Evolutionary conservation across 1,140 invertebrate genomes (phyloP), one percentile per base, ranked within the genome.

Genomic region (Drosophila busckii): DNA sequence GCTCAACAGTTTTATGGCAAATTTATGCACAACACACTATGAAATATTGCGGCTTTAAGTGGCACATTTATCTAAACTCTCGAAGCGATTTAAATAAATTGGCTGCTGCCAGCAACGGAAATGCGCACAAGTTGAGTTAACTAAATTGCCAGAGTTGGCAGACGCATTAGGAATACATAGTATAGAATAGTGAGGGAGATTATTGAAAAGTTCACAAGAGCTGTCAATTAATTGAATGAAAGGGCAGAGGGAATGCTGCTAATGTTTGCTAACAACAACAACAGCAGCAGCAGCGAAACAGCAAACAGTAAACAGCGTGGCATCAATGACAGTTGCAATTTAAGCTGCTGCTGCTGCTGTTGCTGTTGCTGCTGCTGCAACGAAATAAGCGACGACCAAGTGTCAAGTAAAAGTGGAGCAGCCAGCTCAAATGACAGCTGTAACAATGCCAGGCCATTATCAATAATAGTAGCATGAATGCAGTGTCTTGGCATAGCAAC

Each of bases 81-180:
- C 44, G 26, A 45, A 53, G 41, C 49, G 68, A 71, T 71, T 80
- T 64, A 73, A 78, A 55, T 64, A 68, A 80, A 80, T 78, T 80
- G 68, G 37, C 46, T 50, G 61, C 16, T 19, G 41, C 9, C n/a
- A 20, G 15, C 40, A 41, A 26, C 4, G 15, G 16, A 41, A 16
- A 15, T 13, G 34, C 9, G 5, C 13, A 20, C 20, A 26, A 35
- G 15, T 20, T 12, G 7, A 5, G 3, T 7, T 17, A 9, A 15
- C 29, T 28, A 15, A 45, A 35, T 54, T 9, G 20, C 29, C 10
- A 22, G 37, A 6, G 12, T 22, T 1, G 19, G 15, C 25, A 38
- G 13, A 25, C 19, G 8, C 4, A 7, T 20, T 9, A 34, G 4
- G 4, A 16, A 12, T 40, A 46, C 17, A 35, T 34, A 26, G 1